Base-by-base conservation (phyloP, 2,797 vertebrate genomes). In the Hemibagrus guttatus region DNA sequence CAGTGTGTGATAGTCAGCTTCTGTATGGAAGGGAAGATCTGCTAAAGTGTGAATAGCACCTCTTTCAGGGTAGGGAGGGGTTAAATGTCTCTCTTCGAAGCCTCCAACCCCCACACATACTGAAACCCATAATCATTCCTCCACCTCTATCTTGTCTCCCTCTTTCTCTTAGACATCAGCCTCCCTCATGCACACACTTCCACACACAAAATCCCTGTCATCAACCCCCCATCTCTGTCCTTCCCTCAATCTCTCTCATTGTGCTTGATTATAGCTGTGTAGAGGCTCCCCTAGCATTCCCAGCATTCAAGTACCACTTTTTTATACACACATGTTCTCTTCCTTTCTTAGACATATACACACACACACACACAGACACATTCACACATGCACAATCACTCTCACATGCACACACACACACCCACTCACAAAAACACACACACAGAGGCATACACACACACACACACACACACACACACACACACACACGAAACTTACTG, bases 201-300 rank as follows among this genome's bases (percentile, higher is more conserved):
- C 49, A 56, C 54, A 59, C 74, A 80, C 82, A 71, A 58, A 87
- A 76, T 61, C 76, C 75, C 75, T 75, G 84, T 83, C 85, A 86
- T 88, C 56, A 87, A 84, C 84, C 78, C 58, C 69, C 85, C 69
- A 72, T 84, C 81, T 84, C 71, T 71, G 85, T 87, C 84, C 84
- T 83, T 86, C 49, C 84, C 69, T 89, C 85, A 83, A 52, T 87
- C 87, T 86, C 76, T 84, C 85, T 88, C 49, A 11, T 84, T 88
- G 61, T 78, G 80, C 84, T 88, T 90, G 90, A 90, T 89, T 88
- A 89, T 87, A 89, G 90, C 76, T 81, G 66, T 89, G 83, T 74
- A 81, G 81, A 81, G 85, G 84, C 83, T 87, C 66, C 84, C 86
- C 85, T 84, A 88, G 85, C 83, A 85, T 84, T 87, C 86, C 74